A percentile compares a stretch with the other conserved stretches of the same genome.
Evolutionary conservation across 1,140 invertebrate species (phyloP).

Genomic region (Danaus melanippus): DNA sequence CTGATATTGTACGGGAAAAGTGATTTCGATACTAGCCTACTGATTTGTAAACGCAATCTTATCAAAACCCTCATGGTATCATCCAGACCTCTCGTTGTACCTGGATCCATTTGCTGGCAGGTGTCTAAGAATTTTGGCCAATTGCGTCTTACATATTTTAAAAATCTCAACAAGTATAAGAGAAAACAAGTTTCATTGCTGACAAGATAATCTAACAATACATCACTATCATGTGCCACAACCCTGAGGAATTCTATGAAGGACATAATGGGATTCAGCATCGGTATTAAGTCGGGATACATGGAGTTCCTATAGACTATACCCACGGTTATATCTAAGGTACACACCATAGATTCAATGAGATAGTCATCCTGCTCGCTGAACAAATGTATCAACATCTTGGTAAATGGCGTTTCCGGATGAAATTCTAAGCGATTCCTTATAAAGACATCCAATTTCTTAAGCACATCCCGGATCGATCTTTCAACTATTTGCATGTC

Average conservation of each 20-base stretch:
- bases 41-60: constrained; percentile 84
- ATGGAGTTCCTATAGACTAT: constrained; percentile 85
- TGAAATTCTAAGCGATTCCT: constrained; percentile 87
- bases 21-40: constrained; percentile 84
- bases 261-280: constrained; percentile 86
- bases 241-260: constrained; percentile 88
- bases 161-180: constrained; percentile 86
- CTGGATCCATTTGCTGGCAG: constrained; percentile 75
- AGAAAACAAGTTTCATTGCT: constrained; percentile 94
- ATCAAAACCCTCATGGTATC: constrained; percentile 89
- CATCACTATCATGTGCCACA: constrained; percentile 86
- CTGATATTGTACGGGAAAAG: constrained; percentile 93
- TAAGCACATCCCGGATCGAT: constrained; percentile 86
- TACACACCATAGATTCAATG: constrained; percentile 94
- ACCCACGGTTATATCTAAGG: constrained; percentile 87
- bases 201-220: constrained; percentile 88
- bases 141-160: constrained; percentile 88
- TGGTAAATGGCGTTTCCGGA: constrained; percentile 88
- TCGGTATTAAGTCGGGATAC: constrained; percentile 82
- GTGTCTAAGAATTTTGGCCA: constrained; percentile 86
- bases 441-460: constrained; percentile 86
- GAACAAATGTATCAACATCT: constrained; percentile 90
- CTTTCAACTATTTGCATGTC: constrained; percentile 91
- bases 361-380: constrained; percentile 92
- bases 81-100: constrained; percentile 78